Percentiles rank a stretch among this genome's conserved stretches.
These are phyloP conservation scores for Bombus terrestris DNA, from an alignment of 1,140 invertebrate species.

Conservation along the genomic window DNA sequence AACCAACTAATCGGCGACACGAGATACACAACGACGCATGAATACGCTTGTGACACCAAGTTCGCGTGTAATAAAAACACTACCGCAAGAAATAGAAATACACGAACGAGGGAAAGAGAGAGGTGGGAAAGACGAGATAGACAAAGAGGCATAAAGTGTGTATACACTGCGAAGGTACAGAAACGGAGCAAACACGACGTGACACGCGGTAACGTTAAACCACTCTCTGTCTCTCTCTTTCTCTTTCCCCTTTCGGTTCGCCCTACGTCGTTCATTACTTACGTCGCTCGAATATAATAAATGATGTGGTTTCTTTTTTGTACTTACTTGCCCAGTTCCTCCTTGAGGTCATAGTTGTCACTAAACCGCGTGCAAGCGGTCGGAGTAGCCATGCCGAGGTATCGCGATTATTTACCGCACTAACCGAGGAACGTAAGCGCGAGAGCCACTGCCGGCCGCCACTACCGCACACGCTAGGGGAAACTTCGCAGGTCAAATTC, in stretches of 20 bases:
- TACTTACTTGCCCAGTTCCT: conserved; percentile 99
- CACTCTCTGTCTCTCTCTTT: background rate
- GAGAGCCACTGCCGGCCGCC: conserved; percentile 63
- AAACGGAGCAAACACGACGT: conserved; percentile 38
- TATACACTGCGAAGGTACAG: conserved; percentile 10
- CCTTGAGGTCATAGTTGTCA: conserved; percentile 99
- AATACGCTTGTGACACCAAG: background rate
- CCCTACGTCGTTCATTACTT: background rate
- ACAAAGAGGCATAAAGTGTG: background rate
- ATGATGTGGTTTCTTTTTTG: background rate
- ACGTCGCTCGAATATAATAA: background rate
- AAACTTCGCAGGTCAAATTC: conserved; percentile 80
- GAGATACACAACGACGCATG: background rate
- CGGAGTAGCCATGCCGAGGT: conserved; percentile 85
- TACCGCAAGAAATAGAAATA: background rate
- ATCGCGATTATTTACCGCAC: conserved; percentile 64
- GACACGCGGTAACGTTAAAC: conserved; percentile 43
- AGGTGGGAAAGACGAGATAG: background rate
- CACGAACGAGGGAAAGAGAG: conserved; percentile 4
- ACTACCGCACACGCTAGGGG: conserved; percentile 74
- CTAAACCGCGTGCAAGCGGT: conserved; percentile 95
- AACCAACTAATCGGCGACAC: background rate
- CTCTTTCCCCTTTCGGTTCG: background rate
- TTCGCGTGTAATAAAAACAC: conserved; percentile 13
- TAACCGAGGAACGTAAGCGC: conserved; percentile 60